These are phyloP conservation scores for Cossypha niveicapilla DNA, from an alignment of 2,797 vertebrate genomes.

Conservation along the genomic window DNA sequence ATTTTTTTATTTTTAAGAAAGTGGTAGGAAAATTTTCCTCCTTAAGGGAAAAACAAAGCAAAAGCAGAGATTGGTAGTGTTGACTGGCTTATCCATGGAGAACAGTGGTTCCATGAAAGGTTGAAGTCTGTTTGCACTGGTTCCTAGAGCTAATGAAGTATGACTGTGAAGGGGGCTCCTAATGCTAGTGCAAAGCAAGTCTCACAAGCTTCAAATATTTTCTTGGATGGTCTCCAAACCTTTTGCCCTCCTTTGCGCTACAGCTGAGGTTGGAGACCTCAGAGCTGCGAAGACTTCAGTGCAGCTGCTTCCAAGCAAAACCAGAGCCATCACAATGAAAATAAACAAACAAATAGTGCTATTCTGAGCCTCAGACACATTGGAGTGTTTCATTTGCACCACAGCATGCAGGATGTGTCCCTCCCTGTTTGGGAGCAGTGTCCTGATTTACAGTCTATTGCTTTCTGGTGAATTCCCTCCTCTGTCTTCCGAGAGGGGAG, in stretches of 20 bases:
- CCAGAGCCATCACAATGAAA: slow-evolving; percentile 37
- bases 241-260: slow-evolving; percentile 12
- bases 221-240: slow-evolving; percentile 28
- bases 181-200: background rate
- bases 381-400: background rate
- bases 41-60: background rate
- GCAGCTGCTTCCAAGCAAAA: slow-evolving; percentile 23
- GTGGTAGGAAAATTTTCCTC: background rate
- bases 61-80: background rate
- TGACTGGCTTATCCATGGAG: background rate
- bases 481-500: background rate
- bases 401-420: background rate
- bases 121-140: background rate
- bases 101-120: background rate
- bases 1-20: background rate
- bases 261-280: background rate
- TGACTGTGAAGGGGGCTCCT: slow-evolving; percentile 6
- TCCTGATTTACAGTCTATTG: background rate
- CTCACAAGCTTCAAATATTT: slow-evolving; percentile 15
- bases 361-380: slow-evolving; percentile 4
- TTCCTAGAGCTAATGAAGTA: slow-evolving; percentile 24
- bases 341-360: slow-evolving; percentile 26
- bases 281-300: background rate
- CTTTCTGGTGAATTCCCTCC: background rate
- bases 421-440: background rate